Conservation (phyloP, 2,113 vertebrate genomes). For the Talpa occidentalis region DNA sequence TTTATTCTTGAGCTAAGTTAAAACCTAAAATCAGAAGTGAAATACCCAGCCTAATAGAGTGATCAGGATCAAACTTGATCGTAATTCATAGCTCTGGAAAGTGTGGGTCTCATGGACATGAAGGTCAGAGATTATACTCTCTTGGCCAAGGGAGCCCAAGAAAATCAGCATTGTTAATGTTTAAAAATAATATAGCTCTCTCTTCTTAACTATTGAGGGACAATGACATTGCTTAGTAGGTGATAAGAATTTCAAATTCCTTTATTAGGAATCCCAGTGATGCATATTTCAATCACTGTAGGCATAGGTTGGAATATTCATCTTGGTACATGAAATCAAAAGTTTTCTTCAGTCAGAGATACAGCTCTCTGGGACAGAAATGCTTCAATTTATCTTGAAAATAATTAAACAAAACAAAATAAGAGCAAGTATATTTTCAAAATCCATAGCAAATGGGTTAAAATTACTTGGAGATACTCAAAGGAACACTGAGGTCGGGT, state of each 20-base stretch:
- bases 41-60: fast-evolving
- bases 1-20: not conserved
- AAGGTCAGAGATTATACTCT: not conserved
- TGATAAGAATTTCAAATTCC: not conserved
- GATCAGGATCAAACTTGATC: not conserved
- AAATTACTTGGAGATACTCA: not conserved
- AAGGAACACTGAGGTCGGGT: not conserved
- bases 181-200: not conserved
- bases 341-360: not conserved
- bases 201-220: not conserved
- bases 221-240: not conserved
- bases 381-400: not conserved
- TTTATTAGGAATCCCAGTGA: not conserved
- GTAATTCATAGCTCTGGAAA: not conserved
- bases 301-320: not conserved
- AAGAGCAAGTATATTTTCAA: not conserved
- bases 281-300: not conserved
- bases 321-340: not conserved
- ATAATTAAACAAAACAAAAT: not conserved
- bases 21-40: not conserved
- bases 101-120: fast-evolving
- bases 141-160: not conserved
- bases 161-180: not conserved
- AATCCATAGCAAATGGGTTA: not conserved
- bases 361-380: not conserved